Evolutionary conservation across 2,797 vertebrate species (phyloP).

Genomic region (Hydrocynus forskahlii): DNA sequence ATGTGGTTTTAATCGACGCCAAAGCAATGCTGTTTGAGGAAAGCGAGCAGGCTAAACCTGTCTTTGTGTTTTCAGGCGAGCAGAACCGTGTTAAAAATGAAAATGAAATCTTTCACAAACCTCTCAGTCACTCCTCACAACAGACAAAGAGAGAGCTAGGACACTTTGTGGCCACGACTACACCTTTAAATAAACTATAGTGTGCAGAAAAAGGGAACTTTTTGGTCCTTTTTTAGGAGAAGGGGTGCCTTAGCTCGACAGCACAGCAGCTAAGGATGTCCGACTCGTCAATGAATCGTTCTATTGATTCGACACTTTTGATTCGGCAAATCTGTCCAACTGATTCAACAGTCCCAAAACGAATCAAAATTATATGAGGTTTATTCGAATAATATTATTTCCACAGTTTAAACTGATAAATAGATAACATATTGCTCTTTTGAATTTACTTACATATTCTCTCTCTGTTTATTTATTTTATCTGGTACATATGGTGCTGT

Average conservation of each 20-base stretch:
- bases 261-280: slow-evolving; percentile 44
- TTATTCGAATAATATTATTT: background rate
- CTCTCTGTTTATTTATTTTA: background rate
- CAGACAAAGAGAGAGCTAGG: slow-evolving; percentile 31
- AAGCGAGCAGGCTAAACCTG: slow-evolving; percentile 35
- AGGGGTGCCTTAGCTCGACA: slow-evolving; percentile 41
- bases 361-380: background rate
- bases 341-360: background rate
- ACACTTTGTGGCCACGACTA: slow-evolving; percentile 21
- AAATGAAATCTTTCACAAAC: slow-evolving; percentile 56
- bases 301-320: background rate
- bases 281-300: slow-evolving; percentile 22
- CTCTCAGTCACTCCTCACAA: slow-evolving; percentile 56
- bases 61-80: slow-evolving; percentile 56
- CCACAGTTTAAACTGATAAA: too few relatives aligned
- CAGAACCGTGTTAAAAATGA: slow-evolving; percentile 47
- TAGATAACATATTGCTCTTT: background rate
- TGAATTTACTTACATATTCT: background rate
- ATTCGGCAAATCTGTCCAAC: background rate
- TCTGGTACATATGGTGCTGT: background rate
- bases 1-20: background rate
- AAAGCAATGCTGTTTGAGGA: background rate
- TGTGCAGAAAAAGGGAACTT: slow-evolving; percentile 50
- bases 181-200: slow-evolving; percentile 33
- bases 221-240: slow-evolving; percentile 47